A percentile compares a stretch with the other conserved stretches of the same genome.
phyloP scores from a whole-genome alignment of 1,140 invertebrate genomes.

The Hetaerina americana region DNA sequence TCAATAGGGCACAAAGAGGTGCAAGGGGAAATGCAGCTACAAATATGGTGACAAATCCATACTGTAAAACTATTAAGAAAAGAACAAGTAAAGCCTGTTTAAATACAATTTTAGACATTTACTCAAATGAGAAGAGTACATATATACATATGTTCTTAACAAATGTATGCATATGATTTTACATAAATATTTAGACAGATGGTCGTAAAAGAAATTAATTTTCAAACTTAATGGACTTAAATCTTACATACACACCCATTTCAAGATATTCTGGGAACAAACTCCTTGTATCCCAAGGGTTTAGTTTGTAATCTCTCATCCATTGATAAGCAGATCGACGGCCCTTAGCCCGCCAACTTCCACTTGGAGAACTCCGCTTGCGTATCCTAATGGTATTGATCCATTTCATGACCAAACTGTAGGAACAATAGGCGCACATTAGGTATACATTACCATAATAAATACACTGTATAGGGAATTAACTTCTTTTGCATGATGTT shows the following conservation, averaged over 20 bases:
- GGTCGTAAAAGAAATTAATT: too few relatives aligned
- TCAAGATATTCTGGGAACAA: slow-evolving; percentile 61
- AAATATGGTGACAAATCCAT: slow-evolving; percentile 41
- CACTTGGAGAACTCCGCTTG: slow-evolving; percentile 33
- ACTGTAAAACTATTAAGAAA: slow-evolving; percentile 31
- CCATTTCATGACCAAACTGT: slow-evolving; percentile 52
- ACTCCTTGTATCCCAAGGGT: slow-evolving; percentile 78
- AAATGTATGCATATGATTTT: background rate
- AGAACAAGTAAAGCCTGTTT: too few relatives aligned
- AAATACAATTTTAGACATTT: too few relatives aligned
- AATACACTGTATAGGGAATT: slow-evolving; percentile 18
- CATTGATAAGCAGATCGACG: slow-evolving; percentile 44
- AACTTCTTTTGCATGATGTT: background rate
- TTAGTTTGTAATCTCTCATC: slow-evolving; percentile 82
- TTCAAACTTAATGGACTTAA: slow-evolving; percentile 5
- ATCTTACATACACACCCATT: slow-evolving; percentile 19
- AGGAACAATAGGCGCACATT: too few relatives aligned
- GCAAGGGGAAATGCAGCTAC: slow-evolving; percentile 41
- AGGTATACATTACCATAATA: too few relatives aligned
- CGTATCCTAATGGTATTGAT: slow-evolving; percentile 47
- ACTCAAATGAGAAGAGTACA: background rate
- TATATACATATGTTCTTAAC: background rate
- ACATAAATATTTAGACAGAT: too few relatives aligned
- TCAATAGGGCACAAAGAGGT: slow-evolving; percentile 39
- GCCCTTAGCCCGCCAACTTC: slow-evolving; percentile 20